Percentiles rank a stretch among this genome's conserved stretches.
Conservation (phyloP, 1,140 invertebrate species). For the Bombyx mandarina region DNA sequence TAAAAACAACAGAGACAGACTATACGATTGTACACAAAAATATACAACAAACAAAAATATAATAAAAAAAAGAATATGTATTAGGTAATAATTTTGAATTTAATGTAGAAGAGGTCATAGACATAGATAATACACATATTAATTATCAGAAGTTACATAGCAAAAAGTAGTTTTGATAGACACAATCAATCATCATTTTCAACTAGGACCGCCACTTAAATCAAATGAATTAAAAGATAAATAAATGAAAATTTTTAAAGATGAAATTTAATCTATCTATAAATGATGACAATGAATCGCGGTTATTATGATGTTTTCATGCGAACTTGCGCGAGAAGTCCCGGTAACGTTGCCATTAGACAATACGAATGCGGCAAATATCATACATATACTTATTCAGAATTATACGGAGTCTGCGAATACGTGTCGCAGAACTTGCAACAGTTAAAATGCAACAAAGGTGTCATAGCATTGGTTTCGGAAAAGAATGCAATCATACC, state of each 20-base stretch:
- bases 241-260: neutral
- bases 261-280: neutral
- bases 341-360: slow-evolving; percentile 40
- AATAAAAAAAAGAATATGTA: no score
- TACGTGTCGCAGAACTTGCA: slow-evolving; percentile 56
- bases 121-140: no score
- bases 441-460: slow-evolving; percentile 42
- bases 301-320: slow-evolving; percentile 60
- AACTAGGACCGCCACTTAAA: neutral
- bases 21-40: no score
- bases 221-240: neutral
- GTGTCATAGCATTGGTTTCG: slow-evolving; percentile 46
- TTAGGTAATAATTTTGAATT: no score
- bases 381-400: slow-evolving; percentile 47
- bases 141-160: no score
- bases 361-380: slow-evolving; percentile 34
- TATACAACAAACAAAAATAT: no score
- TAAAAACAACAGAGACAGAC: no score
- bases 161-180: neutral
- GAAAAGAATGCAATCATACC: slow-evolving; percentile 53
- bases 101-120: no score
- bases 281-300: slow-evolving; percentile 38
- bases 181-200: neutral
- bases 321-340: slow-evolving; percentile 41
- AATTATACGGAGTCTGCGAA: slow-evolving; percentile 54